Percentiles rank a stretch among this genome's conserved stretches.
Conservation (phyloP, 1,140 invertebrate species). For the Orchesella cincta region DNA sequence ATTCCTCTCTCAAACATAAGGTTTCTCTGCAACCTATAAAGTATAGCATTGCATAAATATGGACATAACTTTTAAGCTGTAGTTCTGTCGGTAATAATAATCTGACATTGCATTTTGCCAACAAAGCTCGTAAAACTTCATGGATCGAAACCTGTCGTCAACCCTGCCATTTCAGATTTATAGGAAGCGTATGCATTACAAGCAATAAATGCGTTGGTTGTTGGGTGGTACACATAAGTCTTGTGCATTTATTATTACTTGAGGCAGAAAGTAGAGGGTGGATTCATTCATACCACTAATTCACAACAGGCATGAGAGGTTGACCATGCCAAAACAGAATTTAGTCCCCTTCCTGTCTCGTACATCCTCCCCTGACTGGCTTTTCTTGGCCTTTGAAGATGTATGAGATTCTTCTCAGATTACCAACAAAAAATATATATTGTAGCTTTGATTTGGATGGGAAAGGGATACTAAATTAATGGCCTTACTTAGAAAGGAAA, state of each 20-base stretch:
- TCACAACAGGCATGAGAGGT: background rate
- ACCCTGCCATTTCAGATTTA: background rate
- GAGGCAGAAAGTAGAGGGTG: background rate
- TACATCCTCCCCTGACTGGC: background rate
- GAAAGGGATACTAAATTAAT: background rate
- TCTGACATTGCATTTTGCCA: too few relatives aligned
- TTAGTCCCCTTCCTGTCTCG: background rate
- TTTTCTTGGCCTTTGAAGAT: background rate
- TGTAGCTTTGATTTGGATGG: background rate
- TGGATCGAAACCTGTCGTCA: background rate
- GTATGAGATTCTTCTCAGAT: constrained; percentile 1
- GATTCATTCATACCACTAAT: background rate
- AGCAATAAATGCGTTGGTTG: constrained; percentile 1
- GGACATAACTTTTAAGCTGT: too few relatives aligned
- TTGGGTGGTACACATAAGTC: background rate
- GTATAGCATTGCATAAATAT: too few relatives aligned
- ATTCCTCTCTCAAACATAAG: too few relatives aligned
- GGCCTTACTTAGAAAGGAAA: background rate
- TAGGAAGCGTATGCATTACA: background rate
- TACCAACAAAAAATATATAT: background rate
- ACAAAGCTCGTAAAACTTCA: too few relatives aligned
- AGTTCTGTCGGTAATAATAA: too few relatives aligned
- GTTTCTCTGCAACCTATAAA: too few relatives aligned
- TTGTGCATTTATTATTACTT: background rate
- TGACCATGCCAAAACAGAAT: background rate